Evolutionary conservation across 92 coral and sea anemone genomes (phyloP).

Genomic region (Nematostella vectensis): DNA sequence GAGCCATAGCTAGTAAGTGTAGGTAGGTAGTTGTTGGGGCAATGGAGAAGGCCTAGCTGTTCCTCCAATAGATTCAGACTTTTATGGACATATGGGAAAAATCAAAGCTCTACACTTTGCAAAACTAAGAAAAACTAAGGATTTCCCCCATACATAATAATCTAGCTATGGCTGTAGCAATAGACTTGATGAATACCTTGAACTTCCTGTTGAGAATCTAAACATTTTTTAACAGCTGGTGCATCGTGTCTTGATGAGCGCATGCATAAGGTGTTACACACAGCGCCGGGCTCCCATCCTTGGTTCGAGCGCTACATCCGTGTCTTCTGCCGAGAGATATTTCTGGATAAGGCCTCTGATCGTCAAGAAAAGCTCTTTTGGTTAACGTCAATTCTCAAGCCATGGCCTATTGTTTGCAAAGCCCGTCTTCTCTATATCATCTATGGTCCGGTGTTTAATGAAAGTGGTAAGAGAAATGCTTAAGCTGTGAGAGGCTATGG

Average conservation of each 20-base stretch:
- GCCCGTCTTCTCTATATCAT: slow-evolving; percentile 81
- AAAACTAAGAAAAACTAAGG: too few relatives aligned
- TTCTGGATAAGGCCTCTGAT: slow-evolving; percentile 81
- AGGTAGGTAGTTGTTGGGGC: too few relatives aligned
- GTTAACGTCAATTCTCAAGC: slow-evolving; percentile 78
- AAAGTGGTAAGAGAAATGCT: slow-evolving; percentile 68
- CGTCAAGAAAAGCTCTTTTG: slow-evolving; percentile 86
- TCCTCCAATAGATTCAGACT: too few relatives aligned
- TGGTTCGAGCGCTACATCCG: slow-evolving; percentile 96
- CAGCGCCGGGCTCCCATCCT: slow-evolving; percentile 80
- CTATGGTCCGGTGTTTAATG: slow-evolving; percentile 73
- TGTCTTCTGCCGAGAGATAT: slow-evolving; percentile 89
- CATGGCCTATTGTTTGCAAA: slow-evolving; percentile 95
- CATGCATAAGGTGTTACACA: slow-evolving; percentile 57
- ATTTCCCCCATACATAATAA: too few relatives aligned
- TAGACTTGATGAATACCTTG: too few relatives aligned
- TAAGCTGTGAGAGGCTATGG: too few relatives aligned
- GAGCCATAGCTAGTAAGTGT: too few relatives aligned
- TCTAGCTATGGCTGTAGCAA: too few relatives aligned
- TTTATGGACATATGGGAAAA: too few relatives aligned
- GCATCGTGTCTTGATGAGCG: slow-evolving; percentile 94
- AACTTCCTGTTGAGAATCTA: too few relatives aligned
- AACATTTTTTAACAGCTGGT: slow-evolving; percentile 27
- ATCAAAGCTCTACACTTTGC: too few relatives aligned
- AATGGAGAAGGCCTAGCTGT: too few relatives aligned